Evolutionary conservation across 2,797 vertebrate species (phyloP).

Genomic region (Halcyon chelicuti): DNA sequence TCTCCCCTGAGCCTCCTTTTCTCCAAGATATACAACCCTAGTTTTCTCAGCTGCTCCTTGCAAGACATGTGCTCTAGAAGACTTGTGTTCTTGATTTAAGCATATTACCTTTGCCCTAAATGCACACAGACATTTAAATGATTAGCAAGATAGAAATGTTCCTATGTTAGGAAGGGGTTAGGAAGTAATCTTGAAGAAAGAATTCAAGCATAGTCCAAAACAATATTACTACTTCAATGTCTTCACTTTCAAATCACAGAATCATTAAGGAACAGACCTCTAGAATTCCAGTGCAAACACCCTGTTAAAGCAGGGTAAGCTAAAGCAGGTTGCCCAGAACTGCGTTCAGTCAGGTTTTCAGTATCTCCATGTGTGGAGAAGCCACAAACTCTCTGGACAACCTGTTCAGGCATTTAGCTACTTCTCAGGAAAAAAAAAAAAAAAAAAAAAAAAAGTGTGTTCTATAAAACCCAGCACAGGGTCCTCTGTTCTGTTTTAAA

Average conservation of each 20-base stretch:
- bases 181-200: background rate
- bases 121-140: background rate
- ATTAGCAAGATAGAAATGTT: background rate
- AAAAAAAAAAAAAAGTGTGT: no score
- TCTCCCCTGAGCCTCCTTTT: no score
- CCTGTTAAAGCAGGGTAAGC: background rate
- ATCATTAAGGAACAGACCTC: background rate
- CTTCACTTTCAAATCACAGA: background rate
- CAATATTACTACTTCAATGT: background rate
- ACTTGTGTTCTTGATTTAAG: background rate
- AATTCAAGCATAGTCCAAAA: background rate
- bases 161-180: background rate
- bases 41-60: no score
- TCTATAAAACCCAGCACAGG: background rate
- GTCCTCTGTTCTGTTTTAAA: background rate
- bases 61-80: no score
- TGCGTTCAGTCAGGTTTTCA: background rate
- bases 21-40: no score
- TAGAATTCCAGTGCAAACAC: background rate
- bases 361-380: background rate
- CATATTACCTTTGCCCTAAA: background rate
- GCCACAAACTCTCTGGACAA: background rate
- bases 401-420: background rate
- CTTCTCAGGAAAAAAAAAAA: background rate
- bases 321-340: background rate